Evolutionary conservation across 2,113 vertebrate genomes (phyloP).

Genomic region (Redunca redunca): DNA sequence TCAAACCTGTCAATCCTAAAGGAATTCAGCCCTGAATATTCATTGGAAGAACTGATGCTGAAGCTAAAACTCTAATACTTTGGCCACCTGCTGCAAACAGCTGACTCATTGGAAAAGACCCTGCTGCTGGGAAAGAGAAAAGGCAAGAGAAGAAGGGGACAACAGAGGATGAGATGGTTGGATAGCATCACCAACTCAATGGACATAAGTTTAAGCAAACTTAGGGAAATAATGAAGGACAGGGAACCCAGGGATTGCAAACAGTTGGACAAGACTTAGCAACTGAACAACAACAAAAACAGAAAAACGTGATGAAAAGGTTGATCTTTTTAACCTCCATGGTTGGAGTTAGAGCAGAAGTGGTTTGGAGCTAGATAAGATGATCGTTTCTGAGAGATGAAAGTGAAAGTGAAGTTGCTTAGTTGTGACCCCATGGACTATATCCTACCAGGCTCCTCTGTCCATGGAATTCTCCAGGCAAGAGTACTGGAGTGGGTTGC

Average conservation of each 20-base stretch:
- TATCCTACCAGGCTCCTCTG: too few relatives aligned
- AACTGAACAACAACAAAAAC: background rate
- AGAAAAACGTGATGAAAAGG: background rate
- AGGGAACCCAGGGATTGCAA: background rate
- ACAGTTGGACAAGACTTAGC: background rate
- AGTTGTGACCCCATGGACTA: too few relatives aligned
- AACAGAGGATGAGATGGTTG: background rate
- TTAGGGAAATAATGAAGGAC: background rate
- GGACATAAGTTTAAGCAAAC: background rate
- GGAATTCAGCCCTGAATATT: background rate
- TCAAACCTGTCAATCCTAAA: background rate
- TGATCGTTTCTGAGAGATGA: background rate
- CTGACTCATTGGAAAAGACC: background rate
- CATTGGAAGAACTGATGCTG: background rate
- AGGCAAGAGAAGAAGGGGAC: background rate
- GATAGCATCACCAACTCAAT: background rate
- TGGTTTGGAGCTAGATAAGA: background rate
- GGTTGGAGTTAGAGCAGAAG: background rate
- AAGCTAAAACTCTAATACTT: background rate
- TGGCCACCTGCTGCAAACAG: background rate
- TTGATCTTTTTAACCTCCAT: background rate
- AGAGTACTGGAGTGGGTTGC: too few relatives aligned
- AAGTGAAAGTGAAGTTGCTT: too few relatives aligned
- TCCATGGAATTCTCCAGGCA: too few relatives aligned
- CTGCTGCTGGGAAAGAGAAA: background rate